Conservation (phyloP, 2,113 vertebrate genomes). For the Platichthys stellatus region DNA sequence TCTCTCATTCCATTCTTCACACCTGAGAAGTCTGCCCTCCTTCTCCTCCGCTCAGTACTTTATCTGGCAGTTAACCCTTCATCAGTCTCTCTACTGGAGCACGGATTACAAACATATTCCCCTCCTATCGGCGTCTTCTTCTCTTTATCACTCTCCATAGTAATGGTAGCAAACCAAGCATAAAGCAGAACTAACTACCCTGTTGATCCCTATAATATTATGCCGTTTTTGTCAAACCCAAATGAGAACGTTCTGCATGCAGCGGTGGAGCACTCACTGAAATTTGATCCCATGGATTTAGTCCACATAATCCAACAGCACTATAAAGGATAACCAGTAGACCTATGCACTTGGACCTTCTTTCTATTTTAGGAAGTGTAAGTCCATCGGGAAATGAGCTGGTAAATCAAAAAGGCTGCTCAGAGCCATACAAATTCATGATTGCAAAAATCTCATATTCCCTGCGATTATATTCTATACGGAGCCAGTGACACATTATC, state of each 20-base stretch:
- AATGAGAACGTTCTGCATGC: slow-evolving; percentile 57
- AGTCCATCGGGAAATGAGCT: slow-evolving; percentile 76
- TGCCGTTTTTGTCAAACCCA: slow-evolving; percentile 67
- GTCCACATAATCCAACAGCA: slow-evolving; percentile 76
- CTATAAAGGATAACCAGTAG: slow-evolving; percentile 76
- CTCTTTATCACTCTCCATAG: slow-evolving; percentile 48
- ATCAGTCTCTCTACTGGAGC: slow-evolving; percentile 62
- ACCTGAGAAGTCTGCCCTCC: slow-evolving; percentile 77
- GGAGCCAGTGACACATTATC: slow-evolving; percentile 45
- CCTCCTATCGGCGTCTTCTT: slow-evolving; percentile 15
- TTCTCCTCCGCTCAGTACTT: slow-evolving; percentile 59
- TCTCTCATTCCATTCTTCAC: slow-evolving; percentile 78
- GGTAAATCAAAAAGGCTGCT: slow-evolving; percentile 72
- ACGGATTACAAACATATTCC: slow-evolving; percentile 45
- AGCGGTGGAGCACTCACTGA: slow-evolving; percentile 74
- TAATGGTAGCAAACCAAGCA: slow-evolving; percentile 56
- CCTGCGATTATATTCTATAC: slow-evolving; percentile 62
- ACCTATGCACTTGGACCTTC: slow-evolving; percentile 74
- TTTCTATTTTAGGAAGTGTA: slow-evolving; percentile 74
- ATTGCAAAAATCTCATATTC: slow-evolving; percentile 62
- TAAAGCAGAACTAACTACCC: slow-evolving; percentile 67
- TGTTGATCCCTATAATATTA: slow-evolving; percentile 70
- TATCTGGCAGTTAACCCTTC: slow-evolving; percentile 71
- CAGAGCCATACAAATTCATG: slow-evolving; percentile 62
- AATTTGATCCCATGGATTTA: slow-evolving; percentile 80